phyloP scores from a whole-genome alignment of 2,888 invertebrate genomes.

The Papilio demoleus region DNA sequence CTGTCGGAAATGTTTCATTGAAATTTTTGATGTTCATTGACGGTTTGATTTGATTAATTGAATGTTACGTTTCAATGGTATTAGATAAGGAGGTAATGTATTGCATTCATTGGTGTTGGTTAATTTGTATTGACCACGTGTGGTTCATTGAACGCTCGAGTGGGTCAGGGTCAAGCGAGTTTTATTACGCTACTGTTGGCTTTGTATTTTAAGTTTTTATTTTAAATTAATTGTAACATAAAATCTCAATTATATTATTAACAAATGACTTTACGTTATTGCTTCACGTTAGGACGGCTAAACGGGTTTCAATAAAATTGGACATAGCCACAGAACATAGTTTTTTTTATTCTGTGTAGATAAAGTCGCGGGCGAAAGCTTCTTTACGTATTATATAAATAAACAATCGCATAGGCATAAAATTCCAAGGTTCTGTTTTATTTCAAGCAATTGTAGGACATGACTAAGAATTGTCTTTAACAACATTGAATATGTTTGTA shows the following conservation, averaged over 20 bases:
- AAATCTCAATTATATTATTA: no score
- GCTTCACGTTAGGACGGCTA: no score
- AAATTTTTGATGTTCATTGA: slow-evolving; percentile 7
- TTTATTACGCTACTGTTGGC: not conserved
- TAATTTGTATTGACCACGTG: slow-evolving; percentile 10
- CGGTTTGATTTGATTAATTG: not conserved
- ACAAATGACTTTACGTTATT: no score
- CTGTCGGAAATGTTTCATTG: not conserved
- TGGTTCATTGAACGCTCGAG: slow-evolving; percentile 24
- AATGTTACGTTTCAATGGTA: not conserved
- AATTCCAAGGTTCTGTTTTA: slow-evolving; percentile 2
- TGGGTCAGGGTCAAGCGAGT: slow-evolving; percentile 24
- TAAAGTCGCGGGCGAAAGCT: no score
- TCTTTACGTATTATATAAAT: no score
- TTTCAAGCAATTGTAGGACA: slow-evolving; percentile 20
- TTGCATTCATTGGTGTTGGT: slow-evolving; percentile 5
- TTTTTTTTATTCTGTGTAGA: no score
- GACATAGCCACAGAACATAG: no score
- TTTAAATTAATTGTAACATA: not conserved
- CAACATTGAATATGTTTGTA: slow-evolving; percentile 28
- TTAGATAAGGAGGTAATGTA: slow-evolving; percentile 8
- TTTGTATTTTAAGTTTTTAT: not conserved
- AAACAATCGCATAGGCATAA: not conserved
- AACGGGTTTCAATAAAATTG: no score
- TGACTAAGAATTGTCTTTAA: slow-evolving; percentile 14